phyloP scores from a whole-genome alignment of 2,113 vertebrate species.

The Callithrix jacchus region DNA sequence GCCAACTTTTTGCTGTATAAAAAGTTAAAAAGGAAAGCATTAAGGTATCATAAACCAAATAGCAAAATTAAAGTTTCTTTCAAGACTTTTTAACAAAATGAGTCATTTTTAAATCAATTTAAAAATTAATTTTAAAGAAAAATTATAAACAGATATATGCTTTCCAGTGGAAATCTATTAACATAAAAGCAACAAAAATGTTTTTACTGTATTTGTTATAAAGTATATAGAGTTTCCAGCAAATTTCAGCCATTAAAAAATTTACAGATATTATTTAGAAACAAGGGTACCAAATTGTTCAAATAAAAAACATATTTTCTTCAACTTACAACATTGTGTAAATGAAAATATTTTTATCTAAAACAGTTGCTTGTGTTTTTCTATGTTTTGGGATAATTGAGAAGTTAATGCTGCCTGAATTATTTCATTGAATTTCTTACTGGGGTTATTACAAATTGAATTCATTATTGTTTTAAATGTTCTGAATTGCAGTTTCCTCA shows the following conservation, averaged over 20 bases:
- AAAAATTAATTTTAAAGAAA: background rate
- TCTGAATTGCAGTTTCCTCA: background rate
- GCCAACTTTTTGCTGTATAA: background rate
- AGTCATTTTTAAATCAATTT: conserved; percentile 11
- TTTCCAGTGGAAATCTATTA: background rate
- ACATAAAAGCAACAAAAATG: background rate
- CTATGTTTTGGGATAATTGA: background rate
- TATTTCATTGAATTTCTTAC: background rate
- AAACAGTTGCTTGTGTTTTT: background rate
- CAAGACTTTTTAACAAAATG: background rate
- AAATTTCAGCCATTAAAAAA: background rate
- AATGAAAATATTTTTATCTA: background rate
- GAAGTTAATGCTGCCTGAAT: background rate
- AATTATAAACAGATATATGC: background rate
- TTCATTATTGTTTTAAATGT: background rate
- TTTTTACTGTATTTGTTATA: background rate
- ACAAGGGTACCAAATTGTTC: background rate
- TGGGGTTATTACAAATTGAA: background rate
- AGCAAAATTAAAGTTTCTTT: background rate
- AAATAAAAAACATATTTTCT: background rate
- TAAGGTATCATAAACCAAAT: background rate
- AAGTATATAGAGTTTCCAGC: background rate
- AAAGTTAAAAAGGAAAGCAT: background rate
- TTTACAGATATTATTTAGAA: conserved; percentile 29
- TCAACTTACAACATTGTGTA: background rate